Evolutionary conservation across 2,888 invertebrate species (phyloP).

Genomic region (Allacma fusca): DNA sequence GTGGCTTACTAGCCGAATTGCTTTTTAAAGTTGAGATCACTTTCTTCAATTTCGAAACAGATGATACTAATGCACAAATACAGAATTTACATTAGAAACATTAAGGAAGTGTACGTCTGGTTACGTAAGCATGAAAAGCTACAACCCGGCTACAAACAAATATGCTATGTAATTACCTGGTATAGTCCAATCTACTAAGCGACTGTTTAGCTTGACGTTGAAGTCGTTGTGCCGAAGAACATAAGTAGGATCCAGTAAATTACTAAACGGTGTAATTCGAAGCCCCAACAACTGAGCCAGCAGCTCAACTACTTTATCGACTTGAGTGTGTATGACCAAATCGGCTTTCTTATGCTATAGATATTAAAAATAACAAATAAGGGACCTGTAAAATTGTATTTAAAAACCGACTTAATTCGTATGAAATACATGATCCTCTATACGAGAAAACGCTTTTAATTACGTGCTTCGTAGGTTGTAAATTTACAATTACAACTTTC

Average conservation of each 20-base stretch:
- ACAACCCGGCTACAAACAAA: too few species aligned
- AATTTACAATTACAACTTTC: constrained; percentile 89
- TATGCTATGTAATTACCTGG: constrained; percentile 65
- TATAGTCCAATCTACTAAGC: constrained; percentile 78
- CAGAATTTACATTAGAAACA: too few species aligned
- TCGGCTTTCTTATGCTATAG: constrained; percentile 89
- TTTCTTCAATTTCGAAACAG: constrained; percentile 51
- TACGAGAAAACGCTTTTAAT: constrained; percentile 60
- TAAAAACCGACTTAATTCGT: too few species aligned
- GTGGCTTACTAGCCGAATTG: constrained; percentile 18
- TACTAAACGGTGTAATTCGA: constrained; percentile 76
- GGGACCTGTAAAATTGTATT: too few species aligned
- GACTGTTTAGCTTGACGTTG: constrained; percentile 59
- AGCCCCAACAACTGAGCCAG: constrained; percentile 78
- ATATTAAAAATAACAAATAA: constrained; percentile 41
- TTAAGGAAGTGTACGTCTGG: too few species aligned
- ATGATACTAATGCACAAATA: constrained; percentile 38
- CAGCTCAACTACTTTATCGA: constrained; percentile 80
- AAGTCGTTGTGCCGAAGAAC: constrained; percentile 64
- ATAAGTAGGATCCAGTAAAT: constrained; percentile 74
- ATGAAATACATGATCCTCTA: too few species aligned
- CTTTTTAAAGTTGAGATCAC: constrained; percentile 51
- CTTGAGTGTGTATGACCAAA: constrained; percentile 85
- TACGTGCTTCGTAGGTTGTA: constrained; percentile 98
- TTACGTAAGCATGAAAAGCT: too few species aligned